Evolutionary conservation across 1,140 invertebrate genomes (phyloP).

Genomic region (Ostrea denselamellosa): DNA sequence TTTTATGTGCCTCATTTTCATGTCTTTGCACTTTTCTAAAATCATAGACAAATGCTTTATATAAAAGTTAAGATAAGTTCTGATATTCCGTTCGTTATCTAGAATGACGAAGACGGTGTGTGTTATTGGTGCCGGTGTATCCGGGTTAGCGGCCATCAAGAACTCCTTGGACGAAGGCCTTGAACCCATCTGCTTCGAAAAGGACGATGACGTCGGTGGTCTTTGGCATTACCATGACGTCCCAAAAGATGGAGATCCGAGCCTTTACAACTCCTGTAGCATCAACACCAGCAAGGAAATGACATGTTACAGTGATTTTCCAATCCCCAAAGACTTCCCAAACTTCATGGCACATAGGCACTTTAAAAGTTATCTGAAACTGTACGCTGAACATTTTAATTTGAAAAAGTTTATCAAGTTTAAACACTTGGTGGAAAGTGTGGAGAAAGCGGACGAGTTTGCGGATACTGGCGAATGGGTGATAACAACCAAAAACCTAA

Average conservation of each 20-base stretch:
- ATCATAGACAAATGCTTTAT: too few species aligned
- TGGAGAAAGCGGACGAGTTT: slow-evolving; percentile 58
- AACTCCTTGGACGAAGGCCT: slow-evolving; percentile 79
- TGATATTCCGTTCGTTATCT: neutral
- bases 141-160: slow-evolving; percentile 78
- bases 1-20: too few species aligned
- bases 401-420: slow-evolving; percentile 70
- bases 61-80: too few species aligned
- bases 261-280: slow-evolving; percentile 75
- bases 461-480: slow-evolving; percentile 61
- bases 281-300: slow-evolving; percentile 81
- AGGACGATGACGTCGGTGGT: slow-evolving; percentile 74
- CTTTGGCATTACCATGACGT: slow-evolving; percentile 70
- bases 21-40: too few species aligned
- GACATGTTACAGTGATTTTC: slow-evolving; percentile 81
- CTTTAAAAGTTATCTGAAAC: slow-evolving; percentile 76
- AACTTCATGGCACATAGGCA: slow-evolving; percentile 80
- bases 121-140: slow-evolving; percentile 78
- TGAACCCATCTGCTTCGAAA: slow-evolving; percentile 78
- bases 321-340: slow-evolving; percentile 78
- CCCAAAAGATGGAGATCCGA: slow-evolving; percentile 64
- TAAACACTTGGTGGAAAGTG: slow-evolving; percentile 50
- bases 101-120: slow-evolving; percentile 58
- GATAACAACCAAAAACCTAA: slow-evolving; percentile 53
- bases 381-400: slow-evolving; percentile 78